A percentile compares a stretch with the other conserved stretches of the same genome.
Evolutionary conservation across 2,888 invertebrate species (phyloP).

Genomic region (Thera britannica): DNA sequence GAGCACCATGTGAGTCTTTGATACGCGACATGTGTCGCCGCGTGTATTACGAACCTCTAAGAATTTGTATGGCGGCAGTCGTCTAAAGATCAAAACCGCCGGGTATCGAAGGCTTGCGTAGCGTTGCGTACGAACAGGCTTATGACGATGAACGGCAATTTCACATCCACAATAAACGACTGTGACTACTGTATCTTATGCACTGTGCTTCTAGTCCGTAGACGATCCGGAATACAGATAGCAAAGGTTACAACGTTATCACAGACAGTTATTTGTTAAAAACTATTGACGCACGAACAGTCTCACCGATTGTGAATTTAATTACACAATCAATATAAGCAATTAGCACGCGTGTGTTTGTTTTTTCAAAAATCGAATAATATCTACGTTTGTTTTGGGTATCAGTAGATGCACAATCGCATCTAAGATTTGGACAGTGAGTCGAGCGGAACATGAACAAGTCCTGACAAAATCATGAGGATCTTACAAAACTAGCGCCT

Average conservation of each 20-base stretch:
- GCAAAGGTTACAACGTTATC: constrained; percentile 80
- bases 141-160: not conserved
- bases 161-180: not conserved
- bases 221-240: constrained; percentile 83
- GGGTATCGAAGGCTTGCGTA: no score
- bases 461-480: no score
- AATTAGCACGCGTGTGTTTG: constrained; percentile 34
- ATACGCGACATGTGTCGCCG: no score
- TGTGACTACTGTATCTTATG: constrained; percentile 12
- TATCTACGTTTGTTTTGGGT: not conserved
- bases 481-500: no score
- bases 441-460: not conserved
- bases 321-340: constrained; percentile 41
- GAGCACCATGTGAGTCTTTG: no score
- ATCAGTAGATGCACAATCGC: not conserved
- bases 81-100: no score
- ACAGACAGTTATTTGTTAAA: constrained; percentile 70
- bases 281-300: constrained; percentile 81
- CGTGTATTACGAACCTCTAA: no score
- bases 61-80: no score
- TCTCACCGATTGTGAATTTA: constrained; percentile 63
- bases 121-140: no score
- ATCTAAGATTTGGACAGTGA: not conserved
- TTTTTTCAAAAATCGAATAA: constrained; percentile 17
- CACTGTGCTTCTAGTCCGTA: constrained; percentile 66